Base-by-base conservation (phyloP, 2,797 vertebrate species). In the Danio jaintianensis region DNA sequence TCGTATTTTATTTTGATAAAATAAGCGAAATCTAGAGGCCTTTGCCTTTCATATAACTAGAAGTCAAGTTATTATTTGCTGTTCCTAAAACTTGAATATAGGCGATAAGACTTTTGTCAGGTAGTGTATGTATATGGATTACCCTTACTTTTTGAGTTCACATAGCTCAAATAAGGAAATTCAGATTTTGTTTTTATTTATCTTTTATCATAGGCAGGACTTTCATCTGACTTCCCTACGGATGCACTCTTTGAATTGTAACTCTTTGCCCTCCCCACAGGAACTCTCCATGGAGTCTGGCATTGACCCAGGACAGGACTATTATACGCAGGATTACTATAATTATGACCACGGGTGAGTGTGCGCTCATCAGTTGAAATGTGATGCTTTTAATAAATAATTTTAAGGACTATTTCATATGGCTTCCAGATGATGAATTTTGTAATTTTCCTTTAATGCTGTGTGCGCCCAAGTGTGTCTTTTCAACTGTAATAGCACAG, bases 281-380 rank as follows among this genome's bases (percentile, higher is more conserved):
- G 97, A 98, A 89, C 92, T 99, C 88, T 98, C 97, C 47, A 96
- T 98, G 97, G 98, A 99, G 86, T 99, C 98, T 81, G 97, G 96
- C 87, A 99, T 98, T 81, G 97, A 99, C 90, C 97, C 98, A 61
- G 97, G 96, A 18, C 97, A 99, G 88, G 97, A 99, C 82, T 98
- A 96, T 90, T 97, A 96, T 85, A 95, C 96, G 74, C 97, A 97
- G 88, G 97, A 99, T 92, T 99, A 99, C 91, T 99, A 98, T 95
- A 97, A 96, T 93, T 99, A 97, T 83, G 97, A 99, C 15, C 97
- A 97, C 0, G 96, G 98, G 98, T 99, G 90, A 90, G 92, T 91
- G 87, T 76, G 43, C 22, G 7, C 71, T 53, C 82, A 58, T 87
- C 70, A 20, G 4, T 47, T 7, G 5, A 59, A 59, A 78, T 78